phyloP scores from a whole-genome alignment of 2,797 vertebrate genomes.

The Hylomyscus alleni region DNA sequence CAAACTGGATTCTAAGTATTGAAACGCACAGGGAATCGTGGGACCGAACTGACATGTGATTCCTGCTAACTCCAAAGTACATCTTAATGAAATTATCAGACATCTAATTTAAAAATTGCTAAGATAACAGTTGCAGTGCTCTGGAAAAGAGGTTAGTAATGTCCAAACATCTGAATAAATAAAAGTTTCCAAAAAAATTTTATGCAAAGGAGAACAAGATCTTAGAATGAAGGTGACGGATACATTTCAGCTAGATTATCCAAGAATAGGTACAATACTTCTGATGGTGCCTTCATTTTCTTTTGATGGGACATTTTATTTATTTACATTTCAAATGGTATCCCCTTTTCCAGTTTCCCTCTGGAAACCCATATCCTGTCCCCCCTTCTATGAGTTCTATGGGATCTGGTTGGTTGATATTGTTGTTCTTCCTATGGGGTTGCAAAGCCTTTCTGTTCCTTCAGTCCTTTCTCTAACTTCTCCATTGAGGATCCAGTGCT shows the following conservation, averaged over 20 bases:
- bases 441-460: no score
- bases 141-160: neutral
- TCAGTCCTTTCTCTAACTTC: no score
- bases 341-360: no score
- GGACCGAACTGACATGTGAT: neutral
- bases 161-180: neutral
- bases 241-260: neutral
- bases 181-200: neutral
- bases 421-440: no score
- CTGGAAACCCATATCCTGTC: no score
- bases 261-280: neutral
- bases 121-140: neutral
- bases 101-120: neutral
- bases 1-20: conserved; percentile 49
- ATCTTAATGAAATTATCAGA: conserved; percentile 35
- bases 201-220: accelerated
- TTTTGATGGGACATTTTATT: no score
- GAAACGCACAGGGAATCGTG: neutral
- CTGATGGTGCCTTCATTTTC: neutral
- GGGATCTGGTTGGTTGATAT: no score
- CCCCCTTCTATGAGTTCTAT: no score
- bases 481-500: no score
- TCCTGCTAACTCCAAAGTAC: neutral
- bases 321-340: no score
- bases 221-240: neutral